Evolutionary conservation across 2,113 vertebrate species (phyloP).

Genomic region (Oplegnathus fasciatus): DNA sequence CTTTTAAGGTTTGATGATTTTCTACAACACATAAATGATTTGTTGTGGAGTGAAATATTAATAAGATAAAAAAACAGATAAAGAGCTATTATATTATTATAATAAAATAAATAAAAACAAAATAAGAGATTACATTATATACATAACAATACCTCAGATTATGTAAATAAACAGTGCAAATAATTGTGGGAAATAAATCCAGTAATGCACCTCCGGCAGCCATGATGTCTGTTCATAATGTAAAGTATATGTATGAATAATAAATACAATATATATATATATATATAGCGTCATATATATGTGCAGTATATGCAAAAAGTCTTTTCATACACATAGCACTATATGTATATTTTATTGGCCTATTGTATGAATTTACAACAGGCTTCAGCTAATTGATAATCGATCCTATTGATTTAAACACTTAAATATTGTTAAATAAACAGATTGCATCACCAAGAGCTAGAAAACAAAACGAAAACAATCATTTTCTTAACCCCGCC

Average conservation of each 20-base stretch:
- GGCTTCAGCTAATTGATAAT: neutral
- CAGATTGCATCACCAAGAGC: neutral
- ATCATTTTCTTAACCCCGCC: constrained; percentile 27
- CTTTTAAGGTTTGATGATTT: neutral
- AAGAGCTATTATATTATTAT: neutral
- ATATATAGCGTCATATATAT: too few relatives aligned
- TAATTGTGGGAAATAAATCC: neutral
- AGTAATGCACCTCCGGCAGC: too few relatives aligned
- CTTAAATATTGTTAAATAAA: neutral
- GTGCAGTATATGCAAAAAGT: too few relatives aligned
- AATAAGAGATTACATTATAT: neutral
- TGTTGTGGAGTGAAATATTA: neutral
- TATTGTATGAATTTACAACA: neutral
- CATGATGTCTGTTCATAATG: too few relatives aligned
- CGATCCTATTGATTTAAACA: neutral
- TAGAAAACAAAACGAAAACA: neutral
- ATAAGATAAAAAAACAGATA: neutral
- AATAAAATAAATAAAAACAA: neutral
- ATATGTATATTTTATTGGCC: neutral
- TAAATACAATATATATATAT: too few relatives aligned
- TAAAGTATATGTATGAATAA: too few relatives aligned
- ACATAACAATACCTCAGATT: neutral
- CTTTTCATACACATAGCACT: too few relatives aligned
- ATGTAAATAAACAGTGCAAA: neutral
- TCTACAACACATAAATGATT: neutral